A percentile compares a stretch with the other conserved stretches of the same genome.
These are phyloP conservation scores for Eurypyga helias DNA, from an alignment of 2,113 vertebrate species.

Conservation along the genomic window DNA sequence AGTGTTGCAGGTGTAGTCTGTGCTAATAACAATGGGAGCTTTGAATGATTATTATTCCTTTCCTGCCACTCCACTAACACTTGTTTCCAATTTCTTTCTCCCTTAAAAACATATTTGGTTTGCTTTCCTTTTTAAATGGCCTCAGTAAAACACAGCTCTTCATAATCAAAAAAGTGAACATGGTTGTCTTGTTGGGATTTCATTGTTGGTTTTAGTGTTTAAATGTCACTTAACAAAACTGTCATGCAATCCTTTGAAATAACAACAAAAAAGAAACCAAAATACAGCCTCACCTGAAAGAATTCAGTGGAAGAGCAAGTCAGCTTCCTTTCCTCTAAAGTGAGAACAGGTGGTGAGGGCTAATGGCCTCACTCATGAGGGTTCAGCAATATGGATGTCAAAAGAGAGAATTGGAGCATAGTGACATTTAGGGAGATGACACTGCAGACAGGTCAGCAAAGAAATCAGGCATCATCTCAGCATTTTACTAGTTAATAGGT, in stretches of 20 bases:
- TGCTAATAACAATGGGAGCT: not conserved
- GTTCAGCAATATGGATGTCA: not conserved
- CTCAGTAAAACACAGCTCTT: not conserved
- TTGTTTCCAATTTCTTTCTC: not conserved
- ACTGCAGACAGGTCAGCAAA: not conserved
- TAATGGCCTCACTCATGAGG: not conserved
- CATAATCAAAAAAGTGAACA: not conserved
- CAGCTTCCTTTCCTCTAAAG: not conserved
- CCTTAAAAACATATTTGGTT: not conserved
- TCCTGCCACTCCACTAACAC: not conserved
- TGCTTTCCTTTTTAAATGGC: not conserved
- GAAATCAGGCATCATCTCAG: not conserved
- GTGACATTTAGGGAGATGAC: not conserved
- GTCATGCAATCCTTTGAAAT: not conserved
- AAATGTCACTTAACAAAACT: not conserved
- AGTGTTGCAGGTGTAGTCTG: not conserved
- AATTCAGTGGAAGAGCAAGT: not conserved
- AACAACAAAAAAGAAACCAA: not conserved
- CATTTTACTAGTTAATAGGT: not conserved
- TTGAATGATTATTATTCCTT: not conserved
- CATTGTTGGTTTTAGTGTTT: not conserved
- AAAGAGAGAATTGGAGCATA: not conserved
- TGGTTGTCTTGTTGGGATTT: not conserved
- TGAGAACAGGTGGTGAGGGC: not conserved
- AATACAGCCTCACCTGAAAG: not conserved